A percentile compares a stretch with the other conserved stretches of the same genome.
Evolutionary conservation across 2,888 invertebrate genomes (phyloP).

Genomic region (Eutolmus rufibarbis): DNA sequence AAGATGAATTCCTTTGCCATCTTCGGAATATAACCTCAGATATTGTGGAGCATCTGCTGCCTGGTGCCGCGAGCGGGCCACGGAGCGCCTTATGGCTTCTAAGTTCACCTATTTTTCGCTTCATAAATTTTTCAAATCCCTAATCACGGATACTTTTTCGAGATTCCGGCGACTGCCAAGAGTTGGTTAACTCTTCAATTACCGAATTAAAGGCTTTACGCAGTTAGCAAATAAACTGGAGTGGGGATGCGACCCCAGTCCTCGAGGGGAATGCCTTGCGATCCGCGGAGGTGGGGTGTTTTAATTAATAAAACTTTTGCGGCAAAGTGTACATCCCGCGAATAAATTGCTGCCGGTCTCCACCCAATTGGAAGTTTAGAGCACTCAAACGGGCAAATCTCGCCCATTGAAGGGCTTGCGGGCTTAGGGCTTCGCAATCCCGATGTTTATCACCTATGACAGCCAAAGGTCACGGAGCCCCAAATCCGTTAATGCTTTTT

Average conservation of each 20-base stretch:
- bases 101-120: slow-evolving; percentile 48
- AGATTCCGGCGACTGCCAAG: slow-evolving; percentile 1
- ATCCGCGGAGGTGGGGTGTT: slow-evolving; percentile 22
- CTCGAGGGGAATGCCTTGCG: not conserved
- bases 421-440: not conserved
- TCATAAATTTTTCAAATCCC: slow-evolving; percentile 48
- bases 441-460: not conserved
- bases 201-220: slow-evolving; percentile 47
- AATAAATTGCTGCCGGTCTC: slow-evolving; percentile 9
- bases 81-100: slow-evolving; percentile 36
- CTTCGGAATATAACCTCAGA: slow-evolving; percentile 4
- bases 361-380: not conserved
- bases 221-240: slow-evolving; percentile 12
- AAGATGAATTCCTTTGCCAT: slow-evolving; percentile 42
- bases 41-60: not conserved
- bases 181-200: slow-evolving; percentile 42
- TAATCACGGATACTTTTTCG: slow-evolving; percentile 37
- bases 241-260: not conserved
- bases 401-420: not conserved
- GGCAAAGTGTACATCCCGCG: not conserved
- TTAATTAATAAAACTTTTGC: slow-evolving; percentile 48
- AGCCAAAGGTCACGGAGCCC: not conserved
- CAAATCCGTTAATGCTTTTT: not conserved
- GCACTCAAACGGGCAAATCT: not conserved
- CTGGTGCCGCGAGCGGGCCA: not conserved